These are phyloP conservation scores for Eubasilissa splendida DNA, from an alignment of 2,888 invertebrate species.

Conservation along the genomic window DNA sequence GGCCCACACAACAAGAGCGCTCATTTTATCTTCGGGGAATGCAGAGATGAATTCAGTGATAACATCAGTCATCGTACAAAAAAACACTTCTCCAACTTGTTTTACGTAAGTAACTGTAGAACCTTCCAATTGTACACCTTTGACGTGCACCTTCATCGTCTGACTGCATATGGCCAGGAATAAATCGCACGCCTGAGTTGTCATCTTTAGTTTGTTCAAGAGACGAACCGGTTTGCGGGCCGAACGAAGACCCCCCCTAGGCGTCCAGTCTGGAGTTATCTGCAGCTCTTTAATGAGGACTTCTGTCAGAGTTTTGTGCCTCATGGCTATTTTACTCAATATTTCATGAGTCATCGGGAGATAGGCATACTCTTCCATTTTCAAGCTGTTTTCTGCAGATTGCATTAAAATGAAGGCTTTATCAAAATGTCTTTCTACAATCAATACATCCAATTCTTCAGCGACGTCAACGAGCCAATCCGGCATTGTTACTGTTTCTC, in stretches of 20 bases:
- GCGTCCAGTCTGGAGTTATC: constrained; percentile 90
- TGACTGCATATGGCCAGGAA: constrained; percentile 87
- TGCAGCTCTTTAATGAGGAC: constrained; percentile 92
- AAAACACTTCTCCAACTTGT: constrained; percentile 87
- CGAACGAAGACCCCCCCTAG: constrained; percentile 91
- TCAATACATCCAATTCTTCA: constrained; percentile 94
- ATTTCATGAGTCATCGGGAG: constrained; percentile 68
- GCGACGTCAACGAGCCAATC: constrained; percentile 94
- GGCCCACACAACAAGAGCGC: constrained; percentile 90
- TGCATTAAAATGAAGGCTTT: constrained; percentile 89
- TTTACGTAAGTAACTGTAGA: constrained; percentile 85
- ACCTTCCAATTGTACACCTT: constrained; percentile 86
- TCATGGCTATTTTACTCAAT: constrained; percentile 76
- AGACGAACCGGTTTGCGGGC: constrained; percentile 88
- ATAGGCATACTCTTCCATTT: constrained; percentile 66
- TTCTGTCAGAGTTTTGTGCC: constrained; percentile 86
- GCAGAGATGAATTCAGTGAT: constrained; percentile 76
- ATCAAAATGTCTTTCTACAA: constrained; percentile 96
- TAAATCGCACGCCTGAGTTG: constrained; percentile 84
- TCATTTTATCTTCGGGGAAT: constrained; percentile 81
- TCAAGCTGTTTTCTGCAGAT: constrained; percentile 67
- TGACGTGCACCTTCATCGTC: constrained; percentile 85
- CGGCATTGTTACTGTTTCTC: constrained; percentile 71
- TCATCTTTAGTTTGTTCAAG: constrained; percentile 82
- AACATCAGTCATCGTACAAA: constrained; percentile 85